phyloP scores from a whole-genome alignment of 2,888 invertebrate genomes.

The Lymantria dispar region DNA sequence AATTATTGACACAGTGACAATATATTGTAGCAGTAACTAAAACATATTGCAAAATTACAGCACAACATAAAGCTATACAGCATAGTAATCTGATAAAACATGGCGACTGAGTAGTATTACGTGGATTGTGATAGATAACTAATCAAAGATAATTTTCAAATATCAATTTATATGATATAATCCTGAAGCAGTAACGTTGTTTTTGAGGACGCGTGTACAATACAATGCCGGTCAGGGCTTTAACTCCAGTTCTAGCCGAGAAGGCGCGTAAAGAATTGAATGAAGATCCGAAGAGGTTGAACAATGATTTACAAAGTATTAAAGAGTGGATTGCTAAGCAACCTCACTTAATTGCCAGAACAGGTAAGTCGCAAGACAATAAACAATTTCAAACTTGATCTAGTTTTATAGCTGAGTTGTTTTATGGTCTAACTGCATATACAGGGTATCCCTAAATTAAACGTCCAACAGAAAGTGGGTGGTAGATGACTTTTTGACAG shows the following conservation, averaged over 20 bases:
- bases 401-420: background rate
- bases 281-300: slow-evolving; percentile 74
- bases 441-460: no score
- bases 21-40: no score
- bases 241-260: slow-evolving; percentile 52
- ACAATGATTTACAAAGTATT: slow-evolving; percentile 72
- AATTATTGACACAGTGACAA: no score
- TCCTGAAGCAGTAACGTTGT: slow-evolving; percentile 17
- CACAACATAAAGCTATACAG: no score
- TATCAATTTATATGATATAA: slow-evolving; percentile 18
- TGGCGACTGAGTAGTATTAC: background rate
- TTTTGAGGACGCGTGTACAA: slow-evolving; percentile 11
- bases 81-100: background rate
- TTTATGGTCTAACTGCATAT: background rate
- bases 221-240: slow-evolving; percentile 51
- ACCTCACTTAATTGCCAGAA: slow-evolving; percentile 70
- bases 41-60: no score
- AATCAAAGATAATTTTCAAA: slow-evolving; percentile 31
- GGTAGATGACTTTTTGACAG: no score
- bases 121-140: slow-evolving; percentile 31
- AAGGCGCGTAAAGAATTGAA: slow-evolving; percentile 76
- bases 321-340: slow-evolving; percentile 82
- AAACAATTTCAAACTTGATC: background rate
- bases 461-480: no score
- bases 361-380: slow-evolving; percentile 32